Evolutionary conservation across 30 jellyfish, hydroid and myxozoan species (phyloP), one percentile per base, ranked within the genome.

Genomic region (Turritopsis dohrnii): DNA sequence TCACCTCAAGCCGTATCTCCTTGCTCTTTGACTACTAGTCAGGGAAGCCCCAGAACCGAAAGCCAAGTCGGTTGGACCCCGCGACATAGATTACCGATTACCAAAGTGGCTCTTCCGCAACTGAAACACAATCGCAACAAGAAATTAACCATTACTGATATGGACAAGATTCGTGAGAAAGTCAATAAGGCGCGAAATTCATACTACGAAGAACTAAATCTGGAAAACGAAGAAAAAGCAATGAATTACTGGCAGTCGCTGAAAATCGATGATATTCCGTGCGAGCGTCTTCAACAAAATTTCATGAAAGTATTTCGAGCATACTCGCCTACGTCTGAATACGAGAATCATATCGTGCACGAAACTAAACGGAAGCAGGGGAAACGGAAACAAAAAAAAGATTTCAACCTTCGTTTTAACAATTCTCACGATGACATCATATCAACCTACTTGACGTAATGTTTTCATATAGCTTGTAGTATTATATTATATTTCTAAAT

Each of bases 11-110:
- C 17, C 16, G 16, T 17, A 1, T 0, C 77, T 7, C 77, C 77
- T 8, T n/a, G 31, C 0, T 69, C 77, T 0, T 53, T 8, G 23
- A 21, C 76, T 26, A 20, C 54, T 16, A n/a, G 29, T 22, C 85
- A 16, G 29, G 52, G 22, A 18, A 52, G 77, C 83, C 0, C 30
- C 7, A 60, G 76, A 29, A 0, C 53, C 30, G 89, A 41, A 71
- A 66, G 53, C 22, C 23, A 72, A 31, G 74, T 27, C 29, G 89
- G 89, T 29, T 83, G 89, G 89, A 83, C 89, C 24, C 89, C 89
- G 21, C 76, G 76, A 16, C 81, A 83, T 71, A 79, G 66, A 7
- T 26, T 83, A 0, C 89, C 89, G 0, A 83, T 72, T n/a, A 76
- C 76, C 0, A 83, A 72, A 31, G 74, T 83, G 22, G 71, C 52